Evolutionary conservation across 2,113 vertebrate species (phyloP), one percentile per base, ranked within the genome.

Genomic region (Passer montanus): DNA sequence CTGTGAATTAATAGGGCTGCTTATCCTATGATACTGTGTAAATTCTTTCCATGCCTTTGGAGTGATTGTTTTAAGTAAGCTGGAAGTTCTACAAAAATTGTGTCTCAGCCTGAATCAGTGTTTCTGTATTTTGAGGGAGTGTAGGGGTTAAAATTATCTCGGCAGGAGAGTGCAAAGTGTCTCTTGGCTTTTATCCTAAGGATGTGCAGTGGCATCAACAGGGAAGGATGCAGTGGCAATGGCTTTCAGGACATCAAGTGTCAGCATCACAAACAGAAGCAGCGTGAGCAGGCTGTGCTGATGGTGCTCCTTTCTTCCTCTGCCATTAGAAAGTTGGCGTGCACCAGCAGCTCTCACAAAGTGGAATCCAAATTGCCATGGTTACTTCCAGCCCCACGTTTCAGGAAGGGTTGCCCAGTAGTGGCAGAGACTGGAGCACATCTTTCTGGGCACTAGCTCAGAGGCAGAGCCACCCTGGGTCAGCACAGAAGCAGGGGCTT

Each of bases 201-300:
- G 66, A 72, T 75, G 31, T 82, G 74, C 68, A 68, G 44, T 53
- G 69, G 66, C 53, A 84, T 37, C 60, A 75, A 52, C 60, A 82
- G 69, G 67, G 93, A 75, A 78, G 80, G 28, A 52, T 20, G 50
- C 70, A 76, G 62, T 28, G 64, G 52, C 64, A 87, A 8, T 63
- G 67, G 87, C 58, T 96, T 82, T 75, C 81, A 89, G 94, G 87
- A 93, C 73, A 87, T 84, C 47, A 75, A 89, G 39, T 78, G 79
- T 60, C 84, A 91, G 86, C 80, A 64, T 63, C 73, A 90, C 76
- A 89, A 92, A 43, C 37, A 90, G 73, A 49, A 93, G 59, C 89
- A 89, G 73, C 64, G 47, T 31, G 77, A 91, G 33, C 89, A 94
- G 87, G 11, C 74, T 87, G 66, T 49, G 47, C 52, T 84, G 56